Base-by-base conservation (phyloP, 2,888 invertebrate species). In the Acanthosepion pharaonis region DNA sequence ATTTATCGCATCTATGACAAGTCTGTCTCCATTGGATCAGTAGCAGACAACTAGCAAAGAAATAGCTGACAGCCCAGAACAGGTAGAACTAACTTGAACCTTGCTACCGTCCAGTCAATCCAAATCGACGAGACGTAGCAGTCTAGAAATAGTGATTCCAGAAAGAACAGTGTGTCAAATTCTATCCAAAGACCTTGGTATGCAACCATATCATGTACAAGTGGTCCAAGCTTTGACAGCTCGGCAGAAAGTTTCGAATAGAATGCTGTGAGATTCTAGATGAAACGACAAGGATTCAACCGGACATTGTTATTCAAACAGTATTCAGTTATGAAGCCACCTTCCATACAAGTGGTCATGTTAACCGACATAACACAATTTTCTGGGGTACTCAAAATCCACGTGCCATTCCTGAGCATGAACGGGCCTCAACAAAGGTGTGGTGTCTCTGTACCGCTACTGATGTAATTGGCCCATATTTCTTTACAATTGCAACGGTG, bases 311-410 rank as follows among this genome's bases (percentile, higher is more conserved):
- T 42, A n/a, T 0, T n/a, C 33, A 91, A 91, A 91, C 42, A 25
- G 42, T 15, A 91, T 91, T 91, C 42, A 91, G 91, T 91, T 6
- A 91, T 91, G 91, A 91, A 91, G 33, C 91, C 91, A 91, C 48
- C 25, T 91, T 33, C 42, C 91, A 91, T 91, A 91, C 91, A 33
- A 91, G 91, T 91, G 18, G 91, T 91, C n/a, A 91, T 91, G 5
- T 91, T 18, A 91, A 33, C 42, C 20, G 42, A 91, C 91, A 91
- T n/a, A 42, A 91, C 91, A 91, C 91, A 6, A 91, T 91, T 91
- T 91, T 91, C 91, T 91, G n/a, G 91, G 91, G 91, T 91, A 91
- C 91, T 33, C 42, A 91, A 91, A 33, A 91, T 25, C 91, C 33
- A 91, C 33, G 33, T 91, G 8, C 15, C 91, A 91, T 91, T n/a